Base-by-base conservation (phyloP, 2,888 invertebrate genomes). In the Pogonocherus hispidulus region DNA sequence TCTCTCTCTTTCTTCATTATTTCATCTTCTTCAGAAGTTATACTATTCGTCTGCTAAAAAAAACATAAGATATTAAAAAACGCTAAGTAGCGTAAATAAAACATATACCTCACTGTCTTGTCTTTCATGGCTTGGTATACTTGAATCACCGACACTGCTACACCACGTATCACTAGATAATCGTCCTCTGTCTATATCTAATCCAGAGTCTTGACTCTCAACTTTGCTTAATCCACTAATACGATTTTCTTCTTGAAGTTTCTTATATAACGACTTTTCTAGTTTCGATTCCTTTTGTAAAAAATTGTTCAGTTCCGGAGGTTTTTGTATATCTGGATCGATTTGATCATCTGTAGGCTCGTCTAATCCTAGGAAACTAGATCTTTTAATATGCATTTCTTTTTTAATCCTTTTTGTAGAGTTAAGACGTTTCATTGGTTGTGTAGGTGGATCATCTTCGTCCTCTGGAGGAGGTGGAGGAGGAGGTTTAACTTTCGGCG, bases 401-500 rank as follows among this genome's bases (percentile, higher is more conserved):
- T 95, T 94, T 80, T 94, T 94, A 79, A 95, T 94, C 76, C 94
- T 89, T 73, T 94, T 93, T 1, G 95, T 94, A 11, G 94, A 94
- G 80, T 93, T 94, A 64, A 93, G 89, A 75, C 94, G 90, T 78
- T 92, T 91, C 72, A 93, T 88, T 76, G 76, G 78, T 51, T 72
- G 72, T 46, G 80, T 70, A 18, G 67, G 46, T 4, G 60, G 59
- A n/a, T 44, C 54, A 16, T 71, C 69, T 59, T 86, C 87, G 85
- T 79, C 66, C 63, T 91, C 91, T 60, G 88, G 87, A 0, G 94
- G 94, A 1, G 93, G 93, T 9, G 95, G 95, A 1, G 95, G 95
- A 23, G 95, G 95, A 91, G n/a, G 80, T 67, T 76, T 76, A 16
- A 74, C 76, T 63, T 76, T 76, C 11, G 79, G 80, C 11, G 94